Base-by-base conservation (phyloP, 2,113 vertebrate species). In the Gopherus evgoodei region DNA sequence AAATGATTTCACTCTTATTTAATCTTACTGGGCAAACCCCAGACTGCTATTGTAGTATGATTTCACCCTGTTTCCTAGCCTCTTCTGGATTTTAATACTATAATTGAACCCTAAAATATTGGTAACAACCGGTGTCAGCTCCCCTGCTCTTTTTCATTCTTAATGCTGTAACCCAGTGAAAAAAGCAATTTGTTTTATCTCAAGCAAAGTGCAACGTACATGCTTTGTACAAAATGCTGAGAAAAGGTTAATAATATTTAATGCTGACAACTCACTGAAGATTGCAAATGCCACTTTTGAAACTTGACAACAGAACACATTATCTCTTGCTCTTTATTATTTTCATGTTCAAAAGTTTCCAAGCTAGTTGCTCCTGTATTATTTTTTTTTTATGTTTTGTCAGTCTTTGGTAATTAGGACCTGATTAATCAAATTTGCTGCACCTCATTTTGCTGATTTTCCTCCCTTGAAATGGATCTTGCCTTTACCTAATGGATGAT, bases 371-470 rank as follows among this genome's bases (percentile, higher is more conserved):
- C 90, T 87, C 81, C 59, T 75, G 11, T 25, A 52, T 65, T 78
- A 7, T 69, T 69, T 14, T 92, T 56, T n/a, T 81, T 49, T 95
- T 95, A 83, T 69, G 49, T 38, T 93, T 6, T 95, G 16, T 75
- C 84, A 94, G 35, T 90, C 62, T 96, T 93, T 86, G 19, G 78
- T 97, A 97, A 97, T 97, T 96, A 97, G 65, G 90, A 93, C 4
- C 31, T 95, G 83, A 97, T 97, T 97, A 97, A 97, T 97, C 93
- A 96, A 95, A 97, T 97, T 96, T 96, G 62, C 78, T 85, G 75
- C 52, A 96, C 76, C 79, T 95, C 22, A 76, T 97, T 97, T 96
- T 89, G 17, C 54, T 96, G 87, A 88, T 95, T 93, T 92, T 85
- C 54, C 38, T 89, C 52, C 76, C 62, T 53, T 98, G 90, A 95